Evolutionary conservation across 2,113 vertebrate species (phyloP), one percentile per base, ranked within the genome.

Genomic region (Channa argus): DNA sequence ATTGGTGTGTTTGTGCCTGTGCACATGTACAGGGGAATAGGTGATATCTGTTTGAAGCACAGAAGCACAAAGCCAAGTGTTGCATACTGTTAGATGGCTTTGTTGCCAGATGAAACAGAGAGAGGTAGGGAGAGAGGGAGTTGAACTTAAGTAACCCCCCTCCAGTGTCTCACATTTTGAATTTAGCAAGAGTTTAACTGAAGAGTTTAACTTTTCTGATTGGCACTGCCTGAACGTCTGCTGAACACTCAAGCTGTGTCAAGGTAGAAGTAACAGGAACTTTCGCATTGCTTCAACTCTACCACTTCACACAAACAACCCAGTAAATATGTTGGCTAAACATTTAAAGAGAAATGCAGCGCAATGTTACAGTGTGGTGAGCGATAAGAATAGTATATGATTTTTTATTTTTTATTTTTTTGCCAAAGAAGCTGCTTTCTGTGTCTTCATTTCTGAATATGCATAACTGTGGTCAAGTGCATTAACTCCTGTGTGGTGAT

Each of bases 41-140:
- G 77, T 85, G 71, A 74, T 83, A 51, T 75, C 73, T 83, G 83
- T 81, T 90, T 83, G 84, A 90, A 85, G 83, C 82, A 66, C 71
- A 77, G 63, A 77, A 79, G 75, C 78, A 73, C 60, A 64, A 58
- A 82, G 67, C 77, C 74, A 82, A 88, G 80, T 74, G 84, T 78
- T 83, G 89, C 80, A 77, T 83, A 66, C 79, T 87, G 82, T 68
- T 80, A 51, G 75, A 75, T 85, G 78, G 74, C 85, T 92, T 89
- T 91, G 83, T 88, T 91, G 80, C 71, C 80, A 84, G 89, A 91
- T 92, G 88, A 92, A 89, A 85, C 74, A 77, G 60, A 68, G 51
- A 79, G 79, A 64, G 66, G 63, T 73, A 63, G 63, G 12, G 52
- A 78, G 61, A 52, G 47, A 66, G 46, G 73, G 1, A 47, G 71